Conservation (phyloP, 2,797 vertebrate genomes). For the Notolabrus celidotus region DNA sequence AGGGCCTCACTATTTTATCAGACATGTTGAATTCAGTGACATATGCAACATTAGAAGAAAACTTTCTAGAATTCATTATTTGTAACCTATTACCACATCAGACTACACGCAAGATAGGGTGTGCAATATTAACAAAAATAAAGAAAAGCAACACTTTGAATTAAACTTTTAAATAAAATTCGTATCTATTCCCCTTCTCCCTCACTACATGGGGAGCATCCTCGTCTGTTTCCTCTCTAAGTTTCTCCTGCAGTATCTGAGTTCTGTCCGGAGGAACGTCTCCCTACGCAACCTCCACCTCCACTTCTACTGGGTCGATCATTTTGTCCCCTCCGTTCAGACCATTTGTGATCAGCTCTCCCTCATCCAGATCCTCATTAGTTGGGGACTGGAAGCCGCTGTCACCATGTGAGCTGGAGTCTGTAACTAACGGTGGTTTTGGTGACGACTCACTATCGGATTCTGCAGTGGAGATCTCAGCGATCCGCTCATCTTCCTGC, state of each 20-base stretch:
- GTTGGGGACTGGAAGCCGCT: slow-evolving; percentile 74
- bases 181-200: slow-evolving; percentile 9
- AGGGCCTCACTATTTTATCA: not conserved
- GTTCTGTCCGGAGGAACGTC: slow-evolving; percentile 45
- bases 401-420: slow-evolving; percentile 55
- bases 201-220: not conserved
- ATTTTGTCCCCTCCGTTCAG: slow-evolving; percentile 47
- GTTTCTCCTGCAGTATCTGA: slow-evolving; percentile 63
- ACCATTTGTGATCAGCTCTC: slow-evolving; percentile 33
- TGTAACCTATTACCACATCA: slow-evolving; percentile 16
- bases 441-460: slow-evolving; percentile 41
- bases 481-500: slow-evolving; percentile 54
- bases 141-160: slow-evolving; percentile 4
- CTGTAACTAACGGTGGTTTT: not conserved
- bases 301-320: slow-evolving; percentile 66
- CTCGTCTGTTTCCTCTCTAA: not conserved
- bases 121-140: slow-evolving; percentile 10
- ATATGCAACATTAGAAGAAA: not conserved
- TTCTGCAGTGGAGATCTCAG: slow-evolving; percentile 35
- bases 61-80: not conserved
- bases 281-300: slow-evolving; percentile 54
- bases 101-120: not conserved
- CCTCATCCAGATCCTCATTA: slow-evolving; percentile 54
- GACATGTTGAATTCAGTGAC: slow-evolving; percentile 12
- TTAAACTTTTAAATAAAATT: slow-evolving; percentile 48